These are phyloP conservation scores for Panurus biarmicus DNA, from an alignment of 2,113 vertebrate species.

Conservation along the genomic window DNA sequence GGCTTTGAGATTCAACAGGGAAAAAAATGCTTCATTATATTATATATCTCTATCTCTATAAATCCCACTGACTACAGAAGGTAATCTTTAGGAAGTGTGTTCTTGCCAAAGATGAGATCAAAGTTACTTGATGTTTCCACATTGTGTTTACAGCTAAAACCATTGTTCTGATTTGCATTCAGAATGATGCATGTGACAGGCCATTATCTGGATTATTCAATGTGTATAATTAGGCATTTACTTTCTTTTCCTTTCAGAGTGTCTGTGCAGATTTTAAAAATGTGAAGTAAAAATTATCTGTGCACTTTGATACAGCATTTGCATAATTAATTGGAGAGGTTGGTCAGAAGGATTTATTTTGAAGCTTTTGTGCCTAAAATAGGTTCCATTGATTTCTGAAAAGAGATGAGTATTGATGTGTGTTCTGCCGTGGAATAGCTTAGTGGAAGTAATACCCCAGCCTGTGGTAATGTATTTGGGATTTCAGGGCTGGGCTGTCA, in stretches of 20 bases:
- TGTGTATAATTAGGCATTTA: not conserved
- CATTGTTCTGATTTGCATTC: not conserved
- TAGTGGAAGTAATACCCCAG: not conserved
- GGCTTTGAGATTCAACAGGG: not conserved
- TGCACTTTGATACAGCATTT: not conserved
- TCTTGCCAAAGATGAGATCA: not conserved
- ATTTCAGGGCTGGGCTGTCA: not conserved
- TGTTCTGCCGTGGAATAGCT: not conserved
- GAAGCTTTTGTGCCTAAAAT: not conserved
- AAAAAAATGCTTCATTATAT: not conserved
- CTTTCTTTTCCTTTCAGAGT: not conserved
- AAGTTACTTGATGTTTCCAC: not conserved
- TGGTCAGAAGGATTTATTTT: not conserved
- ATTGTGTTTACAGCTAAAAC: constrained; percentile 10
- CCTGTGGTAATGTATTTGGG: not conserved
- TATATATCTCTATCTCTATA: not conserved
- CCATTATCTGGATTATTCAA: constrained; percentile 4
- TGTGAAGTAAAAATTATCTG: not conserved
- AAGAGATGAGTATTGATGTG: not conserved
- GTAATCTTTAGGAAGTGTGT: not conserved
- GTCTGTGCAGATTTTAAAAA: not conserved
- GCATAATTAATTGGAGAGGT: not conserved
- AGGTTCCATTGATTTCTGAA: not conserved
- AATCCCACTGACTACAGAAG: not conserved
- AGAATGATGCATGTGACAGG: not conserved